Conservation (phyloP, 1,140 invertebrate species). For the Phenacoccus solenopsis region DNA sequence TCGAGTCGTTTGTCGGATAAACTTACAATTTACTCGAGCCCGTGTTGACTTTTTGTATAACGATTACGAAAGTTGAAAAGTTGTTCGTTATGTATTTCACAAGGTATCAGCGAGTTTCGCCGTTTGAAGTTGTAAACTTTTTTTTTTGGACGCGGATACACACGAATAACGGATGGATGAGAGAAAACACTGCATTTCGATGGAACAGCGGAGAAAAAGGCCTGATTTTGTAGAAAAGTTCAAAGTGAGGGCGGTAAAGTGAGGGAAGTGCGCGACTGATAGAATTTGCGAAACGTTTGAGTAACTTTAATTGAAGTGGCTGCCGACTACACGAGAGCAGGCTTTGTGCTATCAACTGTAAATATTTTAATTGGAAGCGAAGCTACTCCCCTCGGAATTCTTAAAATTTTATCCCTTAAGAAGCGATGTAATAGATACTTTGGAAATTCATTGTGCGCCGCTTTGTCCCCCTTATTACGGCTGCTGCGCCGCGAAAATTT, state of each 20-base stretch:
- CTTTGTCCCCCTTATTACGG: too few relatives aligned
- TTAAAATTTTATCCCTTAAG: neutral
- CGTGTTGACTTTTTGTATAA: neutral
- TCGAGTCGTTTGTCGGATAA: neutral
- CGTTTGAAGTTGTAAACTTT: neutral
- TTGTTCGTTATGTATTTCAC: neutral
- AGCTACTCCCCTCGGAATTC: neutral
- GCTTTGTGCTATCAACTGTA: conserved; percentile 1
- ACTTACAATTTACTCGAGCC: neutral
- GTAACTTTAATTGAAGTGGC: neutral
- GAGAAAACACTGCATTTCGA: too few relatives aligned
- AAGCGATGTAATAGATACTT: neutral
- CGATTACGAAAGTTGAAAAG: neutral
- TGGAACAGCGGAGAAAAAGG: neutral
- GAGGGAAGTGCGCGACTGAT: neutral
- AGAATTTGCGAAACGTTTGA: neutral
- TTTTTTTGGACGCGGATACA: neutral
- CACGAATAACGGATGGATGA: neutral
- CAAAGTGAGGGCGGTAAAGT: neutral
- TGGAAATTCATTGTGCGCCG: neutral
- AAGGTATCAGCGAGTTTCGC: neutral
- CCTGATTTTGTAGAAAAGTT: neutral
- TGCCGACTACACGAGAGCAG: neutral
- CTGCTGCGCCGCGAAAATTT: too few relatives aligned
- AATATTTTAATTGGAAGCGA: neutral